Evolutionary conservation across 1,140 invertebrate species (phyloP), one percentile per base, ranked within the genome.

Genomic region (Oreohelix idahoensis): DNA sequence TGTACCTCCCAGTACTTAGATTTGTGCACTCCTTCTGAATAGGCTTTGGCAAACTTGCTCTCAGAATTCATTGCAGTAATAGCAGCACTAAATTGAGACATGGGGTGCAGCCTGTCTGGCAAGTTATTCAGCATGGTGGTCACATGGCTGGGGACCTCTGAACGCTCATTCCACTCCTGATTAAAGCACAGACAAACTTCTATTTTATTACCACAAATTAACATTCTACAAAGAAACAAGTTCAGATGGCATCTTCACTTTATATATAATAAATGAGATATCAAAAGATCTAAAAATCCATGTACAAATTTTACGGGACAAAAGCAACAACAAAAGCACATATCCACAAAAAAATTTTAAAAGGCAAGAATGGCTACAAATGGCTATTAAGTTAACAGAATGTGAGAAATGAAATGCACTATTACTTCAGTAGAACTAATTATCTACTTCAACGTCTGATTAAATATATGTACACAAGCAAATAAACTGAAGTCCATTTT

Each of bases 121-220:
- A 99, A 97, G 92, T 97, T 97, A 93, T 98, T 98, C 85, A 99
- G 93, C 94, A 99, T 96, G 42, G 96, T 97, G 20, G 97, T 97
- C 42, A 99, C 97, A 93, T 99, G 98, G 73, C 96, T 94, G 0
- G 98, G 98, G 8, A 99, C 94, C 91, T 95, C 95, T 91, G 97
- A 97, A 86, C 97, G 94, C 58, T 96, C 94, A 29, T 97, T 97
- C 97, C 97, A 99, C 92, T 98, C 97, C 91, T 92, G 79, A 17
- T 84, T 85, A n/a, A 78, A 29, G 26, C n/a, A 66, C 29, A 66
- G n/a, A 66, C n/a, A 66, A 13, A 39, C 4, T 71, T 69, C 4
- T 17, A 36, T 71, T 1, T 71, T 35, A 38, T 13, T 69, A 69
- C 8, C 38, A 38, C 13, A 71, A 36, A 71, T 2, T 11, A 71